phyloP scores from a whole-genome alignment of 2,797 vertebrate genomes.

The Danio kyathit region DNA sequence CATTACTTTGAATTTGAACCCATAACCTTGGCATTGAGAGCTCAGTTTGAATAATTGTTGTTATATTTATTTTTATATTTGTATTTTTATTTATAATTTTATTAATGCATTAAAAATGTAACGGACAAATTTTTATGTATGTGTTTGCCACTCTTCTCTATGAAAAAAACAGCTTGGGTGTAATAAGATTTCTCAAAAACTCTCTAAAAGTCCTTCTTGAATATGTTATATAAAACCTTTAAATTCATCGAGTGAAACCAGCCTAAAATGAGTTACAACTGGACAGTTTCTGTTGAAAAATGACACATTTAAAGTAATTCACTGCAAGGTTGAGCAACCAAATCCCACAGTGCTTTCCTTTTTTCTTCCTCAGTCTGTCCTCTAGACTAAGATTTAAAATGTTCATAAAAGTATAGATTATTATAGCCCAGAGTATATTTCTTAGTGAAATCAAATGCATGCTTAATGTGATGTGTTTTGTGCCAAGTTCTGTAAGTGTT shows the following conservation, averaged over 20 bases:
- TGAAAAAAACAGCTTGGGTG: neutral
- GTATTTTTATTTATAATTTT: neutral
- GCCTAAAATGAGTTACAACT: neutral
- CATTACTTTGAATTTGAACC: neutral
- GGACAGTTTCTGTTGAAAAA: slow-evolving; percentile 22
- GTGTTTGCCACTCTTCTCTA: neutral
- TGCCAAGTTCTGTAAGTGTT: neutral
- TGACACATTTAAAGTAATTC: neutral
- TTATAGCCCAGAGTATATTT: slow-evolving; percentile 4
- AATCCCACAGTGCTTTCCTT: neutral
- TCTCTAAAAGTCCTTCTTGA: slow-evolving; percentile 3
- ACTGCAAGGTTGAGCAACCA: slow-evolving; percentile 7
- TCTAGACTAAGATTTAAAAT: slow-evolving; percentile 4
- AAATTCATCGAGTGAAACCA: neutral
- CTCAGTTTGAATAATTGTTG: neutral
- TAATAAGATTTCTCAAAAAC: neutral
- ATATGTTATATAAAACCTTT: slow-evolving; percentile 20
- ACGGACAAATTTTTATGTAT: neutral
- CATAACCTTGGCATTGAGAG: neutral
- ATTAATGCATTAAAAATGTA: neutral
- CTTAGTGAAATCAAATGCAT: neutral
- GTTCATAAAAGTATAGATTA: slow-evolving; percentile 6
- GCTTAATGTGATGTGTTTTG: slow-evolving; percentile 5
- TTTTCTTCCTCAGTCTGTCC: slow-evolving; percentile 6
- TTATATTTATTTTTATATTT: neutral